Conservation (phyloP, 2,113 vertebrate genomes). For the Carlito syrichta region DNA sequence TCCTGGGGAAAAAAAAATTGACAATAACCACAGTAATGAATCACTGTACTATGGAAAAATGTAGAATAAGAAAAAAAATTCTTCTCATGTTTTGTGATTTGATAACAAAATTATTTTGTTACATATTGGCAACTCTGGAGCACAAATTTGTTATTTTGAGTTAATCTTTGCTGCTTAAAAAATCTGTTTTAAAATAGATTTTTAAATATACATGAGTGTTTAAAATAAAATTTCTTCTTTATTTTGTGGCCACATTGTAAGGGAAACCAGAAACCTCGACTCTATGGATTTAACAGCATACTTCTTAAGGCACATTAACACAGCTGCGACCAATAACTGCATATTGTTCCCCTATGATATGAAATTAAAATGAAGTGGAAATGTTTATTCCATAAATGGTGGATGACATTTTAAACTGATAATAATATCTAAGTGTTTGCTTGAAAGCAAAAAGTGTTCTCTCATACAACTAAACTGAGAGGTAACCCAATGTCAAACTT, state of each 20-base stretch:
- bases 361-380: conserved; percentile 81
- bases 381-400: conserved; percentile 75
- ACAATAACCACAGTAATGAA: not conserved
- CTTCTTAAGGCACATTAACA: conserved; percentile 72
- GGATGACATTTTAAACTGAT: conserved; percentile 72
- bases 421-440: conserved; percentile 52
- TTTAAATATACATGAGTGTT: conserved; percentile 73
- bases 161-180: conserved; percentile 35
- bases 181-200: conserved; percentile 28
- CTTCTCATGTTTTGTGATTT: not conserved
- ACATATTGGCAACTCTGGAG: conserved; percentile 12
- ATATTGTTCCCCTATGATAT: conserved; percentile 69
- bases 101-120: not conserved
- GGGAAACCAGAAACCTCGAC: conserved; percentile 68
- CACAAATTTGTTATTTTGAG: not conserved
- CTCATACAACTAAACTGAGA: conserved; percentile 22
- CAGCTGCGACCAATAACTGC: conserved; percentile 78
- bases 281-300: conserved; percentile 67
- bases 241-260: conserved; percentile 69
- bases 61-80: not conserved
- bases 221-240: conserved; percentile 72
- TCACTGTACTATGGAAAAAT: not conserved
- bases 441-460: conserved; percentile 36
- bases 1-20: not conserved
- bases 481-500: conserved; percentile 57